Evolutionary conservation across 2,888 invertebrate genomes (phyloP), one percentile per base, ranked within the genome.

Genomic region (Subacronicta megacephala): DNA sequence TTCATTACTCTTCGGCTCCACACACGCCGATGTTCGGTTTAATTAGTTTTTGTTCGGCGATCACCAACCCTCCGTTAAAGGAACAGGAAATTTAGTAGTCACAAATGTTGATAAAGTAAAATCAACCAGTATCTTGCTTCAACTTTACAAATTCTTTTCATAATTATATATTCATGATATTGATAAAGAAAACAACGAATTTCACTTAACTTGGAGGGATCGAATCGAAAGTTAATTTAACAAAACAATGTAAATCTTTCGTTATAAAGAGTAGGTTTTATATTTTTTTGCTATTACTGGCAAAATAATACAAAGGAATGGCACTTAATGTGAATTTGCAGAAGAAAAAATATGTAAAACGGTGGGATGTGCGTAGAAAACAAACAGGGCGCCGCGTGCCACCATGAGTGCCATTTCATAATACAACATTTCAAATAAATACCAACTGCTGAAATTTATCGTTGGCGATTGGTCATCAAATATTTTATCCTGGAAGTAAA

Each of bases 11-110:
- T 78, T 81, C 71, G 70, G 75, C 75, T 80, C 82, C 81, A 87
- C 86, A 90, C 85, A 88, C 85, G 83, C 84, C 89, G 80, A 87
- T 89, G 90, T 90, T 90, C 85, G 82, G 75, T 88, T 90, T 90
- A 90, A 92, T 92, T 91, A 90, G 86, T 90, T 90, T 90, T 89
- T 85, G 88, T 89, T 84, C 77, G 78, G 84, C 77, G 75, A 80
- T 77, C 82, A 76, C 78, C 84, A 75, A 84, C 80, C 78, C 62
- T 61, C 66, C 72, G 80, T 80, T 77, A 77, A 82, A 84, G 78
- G 78, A 81, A 83, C 80, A 75, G 69, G 69, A 76, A 78, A 77
- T 80, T 71, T 65, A 60, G 56, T 65, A 41, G 56, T 58, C 60
- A 37, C 26, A 35, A 72, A 60, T 47, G 61, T 61, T 50, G 40